Evolutionary conservation across 2,888 invertebrate species (phyloP).

Genomic region (Callosobruchus maculatus): DNA sequence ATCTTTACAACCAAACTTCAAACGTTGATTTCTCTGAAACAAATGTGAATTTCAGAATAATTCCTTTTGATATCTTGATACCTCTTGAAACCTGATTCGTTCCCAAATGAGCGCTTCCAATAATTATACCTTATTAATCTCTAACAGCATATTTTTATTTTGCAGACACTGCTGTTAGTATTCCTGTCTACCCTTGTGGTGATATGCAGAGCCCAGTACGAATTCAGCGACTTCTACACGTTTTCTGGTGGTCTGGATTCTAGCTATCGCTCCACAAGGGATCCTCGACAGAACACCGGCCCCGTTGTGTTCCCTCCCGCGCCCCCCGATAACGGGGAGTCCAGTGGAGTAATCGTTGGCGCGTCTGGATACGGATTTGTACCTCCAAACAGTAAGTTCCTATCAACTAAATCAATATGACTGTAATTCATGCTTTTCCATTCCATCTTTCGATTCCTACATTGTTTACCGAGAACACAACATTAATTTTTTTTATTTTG

Average conservation of each 20-base stretch:
- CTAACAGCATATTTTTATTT: constrained; percentile 8
- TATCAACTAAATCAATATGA: not conserved
- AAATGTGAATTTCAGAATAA: too few species aligned
- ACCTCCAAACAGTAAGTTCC: constrained; percentile 58
- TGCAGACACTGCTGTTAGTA: constrained; percentile 23
- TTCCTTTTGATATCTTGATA: too few species aligned
- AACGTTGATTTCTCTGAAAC: too few species aligned
- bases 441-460: not conserved
- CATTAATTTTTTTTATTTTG: too few species aligned
- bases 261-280: constrained; percentile 52
- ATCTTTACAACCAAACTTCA: too few species aligned
- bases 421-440: not conserved
- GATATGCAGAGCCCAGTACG: constrained; percentile 44
- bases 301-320: constrained; percentile 78
- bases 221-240: constrained; percentile 43
- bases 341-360: constrained; percentile 78
- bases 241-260: constrained; percentile 50
- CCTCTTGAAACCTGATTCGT: too few species aligned
- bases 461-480: not conserved
- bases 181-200: constrained; percentile 33
- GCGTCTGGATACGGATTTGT: constrained; percentile 85
- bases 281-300: constrained; percentile 64
- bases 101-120: too few species aligned
- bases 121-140: not conserved
- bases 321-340: constrained; percentile 60